These are phyloP conservation scores for Halcyon senegalensis DNA, from an alignment of 2,113 vertebrate species.

Conservation along the genomic window DNA sequence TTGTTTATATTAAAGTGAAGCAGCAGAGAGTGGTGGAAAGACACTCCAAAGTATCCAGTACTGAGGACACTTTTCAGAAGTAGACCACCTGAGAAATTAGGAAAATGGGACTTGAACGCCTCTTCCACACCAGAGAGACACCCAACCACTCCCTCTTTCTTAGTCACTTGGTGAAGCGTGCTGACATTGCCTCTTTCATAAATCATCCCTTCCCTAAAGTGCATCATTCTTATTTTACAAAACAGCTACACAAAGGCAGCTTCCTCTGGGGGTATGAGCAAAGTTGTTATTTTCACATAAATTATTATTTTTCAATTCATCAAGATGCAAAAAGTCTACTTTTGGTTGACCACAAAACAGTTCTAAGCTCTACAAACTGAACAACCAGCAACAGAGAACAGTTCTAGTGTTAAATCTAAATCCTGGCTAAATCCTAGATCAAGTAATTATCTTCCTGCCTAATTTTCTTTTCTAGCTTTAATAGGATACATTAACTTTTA, in stretches of 20 bases:
- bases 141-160: neutral
- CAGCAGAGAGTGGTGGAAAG: neutral
- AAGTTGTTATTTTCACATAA: neutral
- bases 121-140: neutral
- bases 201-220: neutral
- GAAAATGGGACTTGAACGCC: neutral
- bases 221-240: neutral
- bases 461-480: neutral
- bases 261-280: neutral
- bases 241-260: neutral
- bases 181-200: neutral
- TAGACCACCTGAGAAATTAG: neutral
- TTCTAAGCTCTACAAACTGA: neutral
- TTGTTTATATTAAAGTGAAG: neutral
- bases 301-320: neutral
- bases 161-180: neutral
- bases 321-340: neutral
- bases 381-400: neutral
- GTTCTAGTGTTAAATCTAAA: neutral
- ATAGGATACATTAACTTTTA: neutral
- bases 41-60: neutral
- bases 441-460: neutral
- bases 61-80: neutral
- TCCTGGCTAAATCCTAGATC: neutral
- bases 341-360: neutral